Conservation (phyloP, 2,888 invertebrate genomes). For the Polia nebulosa region DNA sequence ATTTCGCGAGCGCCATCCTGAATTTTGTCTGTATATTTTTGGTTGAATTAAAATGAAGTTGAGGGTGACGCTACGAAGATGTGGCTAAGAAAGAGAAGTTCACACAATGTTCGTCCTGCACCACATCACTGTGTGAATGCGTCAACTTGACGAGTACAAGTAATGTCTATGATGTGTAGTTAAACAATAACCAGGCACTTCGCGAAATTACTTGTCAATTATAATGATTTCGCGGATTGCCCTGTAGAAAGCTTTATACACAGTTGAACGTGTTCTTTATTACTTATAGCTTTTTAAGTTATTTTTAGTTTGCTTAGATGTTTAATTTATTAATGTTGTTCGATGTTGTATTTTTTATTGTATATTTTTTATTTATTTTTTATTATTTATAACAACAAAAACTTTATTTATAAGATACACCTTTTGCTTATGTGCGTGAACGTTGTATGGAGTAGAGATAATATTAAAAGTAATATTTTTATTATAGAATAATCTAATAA, state of each 20-base stretch:
- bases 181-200: constrained; percentile 68
- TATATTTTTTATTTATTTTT: constrained; percentile 48
- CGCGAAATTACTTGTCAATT: constrained; percentile 54
- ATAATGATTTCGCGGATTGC: constrained; percentile 65
- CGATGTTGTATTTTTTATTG: constrained; percentile 70
- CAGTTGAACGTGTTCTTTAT: constrained; percentile 64
- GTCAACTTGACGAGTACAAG: constrained; percentile 69
- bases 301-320: constrained; percentile 72
- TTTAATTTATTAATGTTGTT: constrained; percentile 71
- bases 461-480: background rate
- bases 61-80: constrained; percentile 84
- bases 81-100: constrained; percentile 71
- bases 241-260: constrained; percentile 71
- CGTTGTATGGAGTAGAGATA: constrained; percentile 18
- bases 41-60: constrained; percentile 68
- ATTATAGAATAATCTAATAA: background rate
- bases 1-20: constrained; percentile 88
- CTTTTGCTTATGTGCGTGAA: constrained; percentile 49
- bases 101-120: constrained; percentile 71
- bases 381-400: constrained; percentile 46
- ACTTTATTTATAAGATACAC: constrained; percentile 45
- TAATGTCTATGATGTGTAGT: constrained; percentile 70
- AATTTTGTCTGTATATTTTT: constrained; percentile 70
- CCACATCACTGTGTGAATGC: constrained; percentile 70
- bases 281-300: constrained; percentile 74